These are phyloP conservation scores for Anticlea derivata DNA, from an alignment of 2,888 invertebrate genomes.

Conservation along the genomic window DNA sequence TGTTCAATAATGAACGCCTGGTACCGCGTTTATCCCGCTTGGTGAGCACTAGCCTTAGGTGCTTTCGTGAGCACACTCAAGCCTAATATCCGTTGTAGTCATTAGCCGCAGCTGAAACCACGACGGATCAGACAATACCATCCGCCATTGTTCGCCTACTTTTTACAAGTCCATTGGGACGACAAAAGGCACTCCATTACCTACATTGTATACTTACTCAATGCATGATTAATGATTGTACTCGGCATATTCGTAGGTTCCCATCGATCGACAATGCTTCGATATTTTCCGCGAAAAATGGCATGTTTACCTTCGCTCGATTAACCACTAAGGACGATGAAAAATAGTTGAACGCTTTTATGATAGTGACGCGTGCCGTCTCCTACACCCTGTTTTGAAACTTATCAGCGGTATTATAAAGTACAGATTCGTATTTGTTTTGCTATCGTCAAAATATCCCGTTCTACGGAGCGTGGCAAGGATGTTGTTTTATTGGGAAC, in stretches of 20 bases:
- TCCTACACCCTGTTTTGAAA: neutral
- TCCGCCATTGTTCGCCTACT: constrained; percentile 52
- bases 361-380: constrained; percentile 61
- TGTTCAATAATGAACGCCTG: too few species aligned
- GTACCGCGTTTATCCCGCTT: too few species aligned
- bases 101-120: constrained; percentile 41
- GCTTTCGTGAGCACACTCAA: neutral
- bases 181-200: constrained; percentile 68
- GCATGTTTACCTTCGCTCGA: constrained; percentile 80
- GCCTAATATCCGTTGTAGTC: constrained; percentile 28
- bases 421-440: constrained; percentile 36
- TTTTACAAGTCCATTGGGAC: constrained; percentile 54
- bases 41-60: too few species aligned
- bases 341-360: constrained; percentile 62
- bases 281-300: constrained; percentile 77
- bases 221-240: constrained; percentile 75
- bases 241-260: constrained; percentile 73
- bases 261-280: constrained; percentile 65
- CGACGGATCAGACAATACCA: constrained; percentile 67
- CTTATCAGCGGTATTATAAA: constrained; percentile 32
- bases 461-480: constrained; percentile 57
- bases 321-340: constrained; percentile 73
- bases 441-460: constrained; percentile 6
- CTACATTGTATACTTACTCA: constrained; percentile 64
- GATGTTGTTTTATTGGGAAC: constrained; percentile 79